Base-by-base conservation (phyloP, 2,888 invertebrate species). In the Acrobasis suavella region DNA sequence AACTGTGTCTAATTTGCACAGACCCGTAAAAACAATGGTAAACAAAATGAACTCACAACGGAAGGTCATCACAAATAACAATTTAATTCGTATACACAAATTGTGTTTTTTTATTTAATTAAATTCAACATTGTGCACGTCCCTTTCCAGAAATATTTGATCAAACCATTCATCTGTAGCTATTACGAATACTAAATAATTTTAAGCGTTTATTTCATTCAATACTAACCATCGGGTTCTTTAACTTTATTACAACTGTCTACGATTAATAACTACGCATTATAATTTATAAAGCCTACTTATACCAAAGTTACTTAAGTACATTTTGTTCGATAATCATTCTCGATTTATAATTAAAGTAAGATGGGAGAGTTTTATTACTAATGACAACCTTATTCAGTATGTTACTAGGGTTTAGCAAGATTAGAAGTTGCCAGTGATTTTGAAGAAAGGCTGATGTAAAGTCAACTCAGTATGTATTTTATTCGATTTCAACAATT, bases 251-350 rank as follows among this genome's bases (percentile, higher is more conserved):
- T 83, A 85, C 80, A 82, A 82, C 80, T 84, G 76, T 82, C 89
- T 89, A 90, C 87, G 78, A 87, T 79, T 82, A 80, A 78, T 80
- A 84, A 82, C 89, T 91, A 92, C 83, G 91, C 88, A 85, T 89
- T 88, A 89, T 87, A 88, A 91, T 91, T 91, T 91, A 90, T 91
- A 90, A 92, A 92, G 91, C 91, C 88, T 91, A 91, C 89, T 88
- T 90, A 91, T 81, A 86, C 83, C 86, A 82, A 90, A 80, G 81
- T 90, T 89, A 89, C 89, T 91, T 92, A 92, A 91, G 92, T 92
- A 92, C 92, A 89, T 89, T 89, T 89, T 91, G 89, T 90, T 91
- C 88, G 85, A 89, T 88, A 87, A 84, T 78, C 72, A 78, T 78
- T 83, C 83, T 86, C 85, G 85, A 86, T 85, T 81, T 74, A 78